phyloP scores from a whole-genome alignment of 2,113 vertebrate genomes.

The Asarcornis scutulata region DNA sequence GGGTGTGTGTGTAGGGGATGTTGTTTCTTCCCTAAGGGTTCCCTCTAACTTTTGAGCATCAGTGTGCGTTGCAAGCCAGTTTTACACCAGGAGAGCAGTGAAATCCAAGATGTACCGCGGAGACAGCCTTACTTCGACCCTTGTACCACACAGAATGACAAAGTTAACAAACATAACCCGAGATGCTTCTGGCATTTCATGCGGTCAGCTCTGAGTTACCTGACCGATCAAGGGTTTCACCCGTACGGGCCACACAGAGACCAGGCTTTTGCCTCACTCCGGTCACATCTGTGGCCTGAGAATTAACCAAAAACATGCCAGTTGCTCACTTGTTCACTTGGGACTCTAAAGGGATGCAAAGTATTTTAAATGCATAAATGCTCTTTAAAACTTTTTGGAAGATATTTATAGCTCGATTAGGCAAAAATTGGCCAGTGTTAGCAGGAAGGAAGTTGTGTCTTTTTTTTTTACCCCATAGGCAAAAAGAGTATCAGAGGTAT shows the following conservation, averaged over 20 bases:
- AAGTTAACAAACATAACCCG: accelerated
- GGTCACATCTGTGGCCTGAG: background rate
- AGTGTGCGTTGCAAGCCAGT: background rate
- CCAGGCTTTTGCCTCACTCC: background rate
- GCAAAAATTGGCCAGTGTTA: background rate
- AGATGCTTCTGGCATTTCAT: background rate
- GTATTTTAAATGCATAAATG: background rate
- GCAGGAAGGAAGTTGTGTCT: background rate
- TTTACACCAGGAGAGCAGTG: background rate
- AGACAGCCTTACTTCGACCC: background rate
- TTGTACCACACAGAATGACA: background rate
- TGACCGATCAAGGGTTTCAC: background rate
- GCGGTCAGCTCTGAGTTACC: background rate
- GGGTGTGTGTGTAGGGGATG: background rate
- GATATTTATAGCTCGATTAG: background rate
- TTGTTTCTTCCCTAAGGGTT: background rate
- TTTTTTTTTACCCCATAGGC: background rate
- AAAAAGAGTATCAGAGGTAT: background rate
- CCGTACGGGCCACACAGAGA: background rate
- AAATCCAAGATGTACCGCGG: background rate
- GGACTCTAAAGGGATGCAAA: background rate
- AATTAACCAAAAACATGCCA: background rate
- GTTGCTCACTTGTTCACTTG: background rate
- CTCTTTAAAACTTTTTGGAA: background rate
- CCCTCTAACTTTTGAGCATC: background rate